These are phyloP conservation scores for Triplophysa bombifrons DNA, from an alignment of 2,797 vertebrate species.

Conservation along the genomic window DNA sequence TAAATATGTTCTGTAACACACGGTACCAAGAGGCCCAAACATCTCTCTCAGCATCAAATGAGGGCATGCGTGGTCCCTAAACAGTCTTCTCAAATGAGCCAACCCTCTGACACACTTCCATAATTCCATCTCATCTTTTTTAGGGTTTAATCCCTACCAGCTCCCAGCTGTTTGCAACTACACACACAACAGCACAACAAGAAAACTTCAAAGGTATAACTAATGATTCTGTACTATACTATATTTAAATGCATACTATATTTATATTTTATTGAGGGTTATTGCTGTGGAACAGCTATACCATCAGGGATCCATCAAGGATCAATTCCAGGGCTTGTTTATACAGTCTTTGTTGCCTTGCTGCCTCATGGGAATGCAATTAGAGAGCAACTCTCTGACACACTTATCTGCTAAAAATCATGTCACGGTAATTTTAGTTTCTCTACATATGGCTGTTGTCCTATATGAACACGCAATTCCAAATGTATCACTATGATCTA, in stretches of 20 bases:
- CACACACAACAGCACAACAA: slow-evolving; percentile 20
- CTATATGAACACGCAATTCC: not conserved
- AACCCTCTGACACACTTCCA: slow-evolving; percentile 51
- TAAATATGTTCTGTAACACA: not conserved
- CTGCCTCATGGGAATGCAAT: slow-evolving; percentile 15
- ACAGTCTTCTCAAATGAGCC: slow-evolving; percentile 18
- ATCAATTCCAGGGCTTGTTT: slow-evolving; percentile 18
- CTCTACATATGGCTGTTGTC: not conserved
- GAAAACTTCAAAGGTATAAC: slow-evolving; percentile 34
- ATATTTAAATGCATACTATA: not conserved
- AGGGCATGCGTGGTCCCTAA: slow-evolving; percentile 30
- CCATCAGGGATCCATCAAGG: slow-evolving; percentile 17
- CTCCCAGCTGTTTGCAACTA: slow-evolving; percentile 25
- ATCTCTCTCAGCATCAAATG: slow-evolving; percentile 18
- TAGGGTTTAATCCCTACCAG: slow-evolving; percentile 3
- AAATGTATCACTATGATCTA: slow-evolving; percentile 4
- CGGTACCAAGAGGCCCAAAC: not conserved
- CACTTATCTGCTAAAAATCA: slow-evolving; percentile 16
- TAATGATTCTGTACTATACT: slow-evolving; percentile 3
- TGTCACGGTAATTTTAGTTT: slow-evolving; percentile 26
- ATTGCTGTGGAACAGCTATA: slow-evolving; percentile 19
- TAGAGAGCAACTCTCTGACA: slow-evolving; percentile 20
- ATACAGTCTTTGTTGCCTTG: slow-evolving; percentile 25
- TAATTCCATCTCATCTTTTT: slow-evolving; percentile 48
- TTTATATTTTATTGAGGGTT: slow-evolving; percentile 5